Evolutionary conservation across 1,140 invertebrate species (phyloP).

Genomic region (Triops cancriformis): DNA sequence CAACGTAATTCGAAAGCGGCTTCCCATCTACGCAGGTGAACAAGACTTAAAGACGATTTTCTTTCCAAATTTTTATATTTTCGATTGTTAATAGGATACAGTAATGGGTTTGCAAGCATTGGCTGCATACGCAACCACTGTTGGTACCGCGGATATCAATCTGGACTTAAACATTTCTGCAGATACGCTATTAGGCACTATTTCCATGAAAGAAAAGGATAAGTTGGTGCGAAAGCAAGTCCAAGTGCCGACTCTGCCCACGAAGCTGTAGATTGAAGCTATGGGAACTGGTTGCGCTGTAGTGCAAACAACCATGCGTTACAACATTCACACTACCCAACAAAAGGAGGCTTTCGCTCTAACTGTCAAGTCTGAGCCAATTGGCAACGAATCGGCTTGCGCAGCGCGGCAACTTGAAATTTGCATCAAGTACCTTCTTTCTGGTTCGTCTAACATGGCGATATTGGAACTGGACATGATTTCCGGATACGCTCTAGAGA

Average conservation of each 20-base stretch:
- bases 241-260: slow-evolving; percentile 36
- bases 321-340: slow-evolving; percentile 41
- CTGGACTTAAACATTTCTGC: slow-evolving; percentile 40
- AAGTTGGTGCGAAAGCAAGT: slow-evolving; percentile 41
- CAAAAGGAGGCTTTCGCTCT: slow-evolving; percentile 43
- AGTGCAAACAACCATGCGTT: slow-evolving; percentile 45
- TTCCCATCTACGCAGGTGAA: slow-evolving; percentile 59
- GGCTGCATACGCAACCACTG: slow-evolving; percentile 46
- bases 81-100: not conserved
- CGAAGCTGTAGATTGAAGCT: slow-evolving; percentile 46
- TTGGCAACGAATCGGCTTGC: not conserved
- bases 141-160: slow-evolving; percentile 38
- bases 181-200: slow-evolving; percentile 34
- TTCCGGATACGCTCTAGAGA: slow-evolving; percentile 52
- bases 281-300: slow-evolving; percentile 50
- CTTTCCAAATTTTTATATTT: not conserved
- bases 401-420: not conserved
- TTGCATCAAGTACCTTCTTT: not conserved
- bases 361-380: slow-evolving; percentile 20
- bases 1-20: slow-evolving; percentile 67
- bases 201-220: slow-evolving; percentile 42
- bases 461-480: slow-evolving; percentile 54
- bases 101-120: slow-evolving; percentile 40
- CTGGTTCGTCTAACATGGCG: slow-evolving; percentile 49
- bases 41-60: not conserved